Evolutionary conservation across 2,888 invertebrate species (phyloP).

Genomic region (Argyresthia goedartella): DNA sequence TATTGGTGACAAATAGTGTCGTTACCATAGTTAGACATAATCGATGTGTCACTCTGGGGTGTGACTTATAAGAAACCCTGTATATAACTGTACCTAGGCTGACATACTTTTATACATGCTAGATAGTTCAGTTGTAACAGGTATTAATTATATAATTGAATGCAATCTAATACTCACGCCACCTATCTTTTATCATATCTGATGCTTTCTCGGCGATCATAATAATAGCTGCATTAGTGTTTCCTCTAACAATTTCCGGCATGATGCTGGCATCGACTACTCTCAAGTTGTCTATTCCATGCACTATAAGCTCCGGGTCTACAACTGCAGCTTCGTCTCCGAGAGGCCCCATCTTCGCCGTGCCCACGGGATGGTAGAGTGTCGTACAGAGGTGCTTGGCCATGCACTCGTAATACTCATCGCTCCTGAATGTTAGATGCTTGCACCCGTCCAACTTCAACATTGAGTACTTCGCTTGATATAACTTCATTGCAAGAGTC

Average conservation of each 20-base stretch:
- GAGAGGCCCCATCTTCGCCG: constrained; percentile 72
- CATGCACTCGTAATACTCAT: constrained; percentile 33
- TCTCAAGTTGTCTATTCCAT: constrained; percentile 60
- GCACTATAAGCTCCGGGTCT: constrained; percentile 64
- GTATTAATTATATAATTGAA: no score
- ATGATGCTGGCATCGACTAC: constrained; percentile 78
- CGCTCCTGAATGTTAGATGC: constrained; percentile 21
- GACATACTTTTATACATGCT: no score
- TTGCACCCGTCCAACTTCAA: constrained; percentile 36
- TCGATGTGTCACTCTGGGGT: no score
- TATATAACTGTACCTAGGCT: no score
- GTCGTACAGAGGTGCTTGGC: constrained; percentile 36
- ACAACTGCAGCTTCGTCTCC: constrained; percentile 61
- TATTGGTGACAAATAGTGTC: no score
- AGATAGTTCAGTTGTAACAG: no score
- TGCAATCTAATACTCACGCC: constrained; percentile 22
- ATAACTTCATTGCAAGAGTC: constrained; percentile 29
- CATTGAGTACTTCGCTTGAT: constrained; percentile 32
- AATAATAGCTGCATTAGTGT: constrained; percentile 72
- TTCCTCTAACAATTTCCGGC: constrained; percentile 73
- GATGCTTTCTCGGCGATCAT: constrained; percentile 78
- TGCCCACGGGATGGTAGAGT: constrained; percentile 80
- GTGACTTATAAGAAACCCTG: no score
- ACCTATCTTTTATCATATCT: constrained; percentile 72
- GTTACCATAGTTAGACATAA: no score